phyloP scores from a whole-genome alignment of 92 coral and sea anemone genomes.

The Chrysogorgia sp. region DNA sequence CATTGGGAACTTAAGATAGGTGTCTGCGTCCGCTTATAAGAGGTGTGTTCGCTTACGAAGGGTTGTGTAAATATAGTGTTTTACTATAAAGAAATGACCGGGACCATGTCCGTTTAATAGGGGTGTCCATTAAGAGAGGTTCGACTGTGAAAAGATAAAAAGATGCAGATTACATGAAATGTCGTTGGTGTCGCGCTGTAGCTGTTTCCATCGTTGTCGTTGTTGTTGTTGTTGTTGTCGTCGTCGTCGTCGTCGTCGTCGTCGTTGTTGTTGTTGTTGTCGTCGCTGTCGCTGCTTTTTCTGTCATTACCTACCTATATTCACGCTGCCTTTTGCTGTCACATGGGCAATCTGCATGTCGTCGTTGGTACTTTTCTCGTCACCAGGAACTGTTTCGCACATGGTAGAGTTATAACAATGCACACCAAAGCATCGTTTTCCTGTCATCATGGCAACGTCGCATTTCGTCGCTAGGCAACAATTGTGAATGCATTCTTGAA shows the following conservation, averaged over 20 bases:
- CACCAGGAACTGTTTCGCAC: constrained; percentile 91
- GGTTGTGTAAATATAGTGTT: too few relatives aligned
- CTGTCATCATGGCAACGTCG: constrained; percentile 97
- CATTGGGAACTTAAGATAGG: too few relatives aligned
- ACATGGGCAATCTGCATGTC: constrained; percentile 91
- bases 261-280: neutral
- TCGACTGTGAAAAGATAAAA: too few relatives aligned
- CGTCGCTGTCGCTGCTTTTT: too few relatives aligned
- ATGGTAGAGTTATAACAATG: constrained; percentile 82
- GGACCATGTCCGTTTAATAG: too few relatives aligned
- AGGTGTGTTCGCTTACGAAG: too few relatives aligned
- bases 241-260: neutral
- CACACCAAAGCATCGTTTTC: constrained; percentile 82
- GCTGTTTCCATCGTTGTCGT: neutral
- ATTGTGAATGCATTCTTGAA: constrained; percentile 93
- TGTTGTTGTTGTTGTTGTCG: neutral
- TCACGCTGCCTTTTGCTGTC: constrained; percentile 74
- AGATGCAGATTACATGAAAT: too few relatives aligned
- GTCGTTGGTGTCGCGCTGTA: neutral
- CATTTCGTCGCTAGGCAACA: constrained; percentile 86
- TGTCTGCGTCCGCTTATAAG: too few relatives aligned
- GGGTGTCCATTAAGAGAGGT: too few relatives aligned
- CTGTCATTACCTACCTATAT: constrained; percentile 62
- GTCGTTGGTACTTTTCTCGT: constrained; percentile 64
- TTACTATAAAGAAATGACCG: too few relatives aligned